phyloP scores from a whole-genome alignment of 2,797 vertebrate genomes.

The Cygnus olor region DNA sequence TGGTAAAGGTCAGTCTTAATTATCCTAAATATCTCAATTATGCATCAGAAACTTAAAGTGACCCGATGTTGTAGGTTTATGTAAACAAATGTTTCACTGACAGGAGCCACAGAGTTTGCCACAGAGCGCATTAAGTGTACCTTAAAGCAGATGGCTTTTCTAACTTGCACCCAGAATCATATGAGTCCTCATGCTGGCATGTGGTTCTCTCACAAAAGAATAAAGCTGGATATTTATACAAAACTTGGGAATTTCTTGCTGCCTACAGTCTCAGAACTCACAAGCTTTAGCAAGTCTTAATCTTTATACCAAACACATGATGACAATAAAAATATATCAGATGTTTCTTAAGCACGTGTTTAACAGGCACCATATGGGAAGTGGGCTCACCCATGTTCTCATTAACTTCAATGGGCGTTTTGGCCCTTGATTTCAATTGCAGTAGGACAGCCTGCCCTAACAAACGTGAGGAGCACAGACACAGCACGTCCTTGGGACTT shows the following conservation, averaged over 20 bases:
- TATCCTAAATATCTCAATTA: not conserved
- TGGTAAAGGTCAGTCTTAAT: not conserved
- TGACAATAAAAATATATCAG: constrained; percentile 53
- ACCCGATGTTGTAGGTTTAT: not conserved
- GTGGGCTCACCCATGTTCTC: constrained; percentile 42
- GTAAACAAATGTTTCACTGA: not conserved
- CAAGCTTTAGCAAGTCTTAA: constrained; percentile 21
- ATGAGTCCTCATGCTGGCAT: constrained; percentile 1
- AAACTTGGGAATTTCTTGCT: constrained; percentile 36
- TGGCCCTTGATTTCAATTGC: not conserved
- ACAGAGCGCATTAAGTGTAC: not conserved
- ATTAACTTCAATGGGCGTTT: constrained; percentile 7
- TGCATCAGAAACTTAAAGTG: constrained; percentile 46
- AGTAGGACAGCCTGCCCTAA: not conserved
- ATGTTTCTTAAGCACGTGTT: constrained; percentile 56
- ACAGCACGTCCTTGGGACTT: not conserved
- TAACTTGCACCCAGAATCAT: constrained; percentile 29
- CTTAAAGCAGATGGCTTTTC: constrained; percentile 38
- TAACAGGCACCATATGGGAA: constrained; percentile 74
- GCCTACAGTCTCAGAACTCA: constrained; percentile 6
- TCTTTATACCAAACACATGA: constrained; percentile 35
- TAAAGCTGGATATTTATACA: constrained; percentile 44
- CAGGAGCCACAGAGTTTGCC: not conserved
- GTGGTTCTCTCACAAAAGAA: constrained; percentile 41
- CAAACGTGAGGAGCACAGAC: not conserved